A percentile compares a stretch with the other conserved stretches of the same genome.
Evolutionary conservation across 2,113 vertebrate genomes (phyloP).

Genomic region (Toxostoma redivivum): DNA sequence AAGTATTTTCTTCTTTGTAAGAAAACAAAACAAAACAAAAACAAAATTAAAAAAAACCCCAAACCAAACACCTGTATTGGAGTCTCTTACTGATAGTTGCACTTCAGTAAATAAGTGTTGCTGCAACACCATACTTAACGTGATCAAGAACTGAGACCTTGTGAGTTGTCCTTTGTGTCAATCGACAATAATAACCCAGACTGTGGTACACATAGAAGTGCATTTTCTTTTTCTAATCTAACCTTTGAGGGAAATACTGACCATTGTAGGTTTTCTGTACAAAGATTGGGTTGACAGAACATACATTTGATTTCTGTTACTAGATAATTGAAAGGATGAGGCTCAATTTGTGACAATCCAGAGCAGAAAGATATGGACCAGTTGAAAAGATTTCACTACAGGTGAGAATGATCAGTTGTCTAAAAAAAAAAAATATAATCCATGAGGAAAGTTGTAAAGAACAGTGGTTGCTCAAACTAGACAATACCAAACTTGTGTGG

Average conservation of each 20-base stretch:
- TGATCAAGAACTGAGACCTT: neutral
- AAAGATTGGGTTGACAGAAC: neutral
- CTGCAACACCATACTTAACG: neutral
- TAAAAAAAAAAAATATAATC: neutral
- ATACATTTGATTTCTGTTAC: neutral
- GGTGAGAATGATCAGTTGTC: neutral
- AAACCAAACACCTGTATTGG: neutral
- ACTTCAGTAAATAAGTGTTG: neutral
- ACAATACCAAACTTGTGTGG: neutral
- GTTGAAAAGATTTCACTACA: neutral
- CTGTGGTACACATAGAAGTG: neutral
- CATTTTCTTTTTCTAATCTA: neutral
- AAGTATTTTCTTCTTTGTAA: neutral
- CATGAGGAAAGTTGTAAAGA: neutral
- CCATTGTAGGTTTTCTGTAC: neutral
- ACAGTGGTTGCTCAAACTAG: neutral
- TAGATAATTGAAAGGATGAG: constrained; percentile 9
- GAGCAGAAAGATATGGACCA: neutral
- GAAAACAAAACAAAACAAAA: neutral
- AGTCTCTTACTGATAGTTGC: neutral
- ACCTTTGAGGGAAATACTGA: neutral
- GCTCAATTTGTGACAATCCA: neutral
- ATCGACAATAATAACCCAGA: neutral
- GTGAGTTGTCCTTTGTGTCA: neutral
- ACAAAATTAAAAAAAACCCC: too few species aligned